A percentile compares a stretch with the other conserved stretches of the same genome.
phyloP scores from a whole-genome alignment of 2,113 vertebrate species.

The Coregonus clupeaformis region DNA sequence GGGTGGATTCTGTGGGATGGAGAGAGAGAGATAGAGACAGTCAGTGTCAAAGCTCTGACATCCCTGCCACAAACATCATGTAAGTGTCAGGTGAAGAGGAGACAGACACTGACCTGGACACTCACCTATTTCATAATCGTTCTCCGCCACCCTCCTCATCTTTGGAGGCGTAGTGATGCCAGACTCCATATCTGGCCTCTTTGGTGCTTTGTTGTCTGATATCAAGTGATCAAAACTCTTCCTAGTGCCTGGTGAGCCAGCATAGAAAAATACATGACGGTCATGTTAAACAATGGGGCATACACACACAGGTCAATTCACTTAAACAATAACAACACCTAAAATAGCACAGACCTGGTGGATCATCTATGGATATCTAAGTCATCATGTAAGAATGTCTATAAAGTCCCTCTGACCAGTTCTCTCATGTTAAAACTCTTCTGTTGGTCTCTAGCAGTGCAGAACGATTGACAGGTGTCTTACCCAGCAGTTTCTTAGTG shows the following conservation, averaged over 20 bases:
- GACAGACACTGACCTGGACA: neutral
- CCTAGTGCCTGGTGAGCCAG: slow-evolving; percentile 80
- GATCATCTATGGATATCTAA: too few species aligned
- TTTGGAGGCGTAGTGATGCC: slow-evolving; percentile 90
- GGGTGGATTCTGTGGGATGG: slow-evolving; percentile 2
- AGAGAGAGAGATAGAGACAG: neutral
- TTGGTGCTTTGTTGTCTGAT: slow-evolving; percentile 89
- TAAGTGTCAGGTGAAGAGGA: neutral
- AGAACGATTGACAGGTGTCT: slow-evolving; percentile 25
- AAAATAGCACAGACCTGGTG: too few species aligned
- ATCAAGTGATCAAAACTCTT: slow-evolving; percentile 94
- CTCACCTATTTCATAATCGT: slow-evolving; percentile 89
- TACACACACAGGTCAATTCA: neutral
- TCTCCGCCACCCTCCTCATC: slow-evolving; percentile 90
- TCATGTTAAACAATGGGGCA: neutral
- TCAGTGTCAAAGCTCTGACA: neutral
- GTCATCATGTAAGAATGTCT: too few species aligned
- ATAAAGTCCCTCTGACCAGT: neutral
- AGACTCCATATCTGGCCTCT: slow-evolving; percentile 89
- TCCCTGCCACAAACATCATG: neutral
- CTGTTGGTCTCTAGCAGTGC: neutral
- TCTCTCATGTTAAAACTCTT: neutral
- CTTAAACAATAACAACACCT: neutral
- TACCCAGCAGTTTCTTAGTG: slow-evolving; percentile 88
- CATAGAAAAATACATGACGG: neutral